These are phyloP conservation scores for Nycteola revayana DNA, from an alignment of 2,888 invertebrate species.

Conservation along the genomic window DNA sequence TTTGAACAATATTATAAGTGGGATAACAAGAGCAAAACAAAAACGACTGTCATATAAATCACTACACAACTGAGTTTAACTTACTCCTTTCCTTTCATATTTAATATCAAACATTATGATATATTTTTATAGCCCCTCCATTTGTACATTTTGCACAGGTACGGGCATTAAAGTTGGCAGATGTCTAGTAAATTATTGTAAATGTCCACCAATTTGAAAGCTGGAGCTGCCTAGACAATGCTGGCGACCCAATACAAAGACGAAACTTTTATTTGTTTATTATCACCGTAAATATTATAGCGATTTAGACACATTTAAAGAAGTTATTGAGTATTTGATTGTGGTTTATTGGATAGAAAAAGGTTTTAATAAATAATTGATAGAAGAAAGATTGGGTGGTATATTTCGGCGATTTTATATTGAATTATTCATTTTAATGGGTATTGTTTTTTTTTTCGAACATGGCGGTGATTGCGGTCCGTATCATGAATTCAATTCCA, in stretches of 20 bases:
- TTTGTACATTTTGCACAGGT: slow-evolving; percentile 21
- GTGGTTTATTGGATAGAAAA: no score
- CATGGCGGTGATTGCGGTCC: no score
- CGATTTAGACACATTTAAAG: no score
- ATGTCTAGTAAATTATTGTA: slow-evolving; percentile 29
- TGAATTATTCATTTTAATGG: no score
- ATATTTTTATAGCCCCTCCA: slow-evolving; percentile 19
- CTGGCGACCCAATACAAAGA: slow-evolving; percentile 11
- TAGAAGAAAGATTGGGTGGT: no score
- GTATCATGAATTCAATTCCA: no score
- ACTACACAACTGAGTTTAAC: slow-evolving; percentile 36
- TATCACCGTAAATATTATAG: not conserved
- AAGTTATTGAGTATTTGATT: no score
- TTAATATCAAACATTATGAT: slow-evolving; percentile 12
- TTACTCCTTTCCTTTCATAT: slow-evolving; percentile 19
- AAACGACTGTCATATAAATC: slow-evolving; percentile 41
- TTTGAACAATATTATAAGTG: slow-evolving; percentile 32
- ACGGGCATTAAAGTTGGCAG: slow-evolving; percentile 24
- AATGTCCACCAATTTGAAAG: slow-evolving; percentile 27
- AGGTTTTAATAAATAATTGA: no score
- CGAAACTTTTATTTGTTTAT: slow-evolving; percentile 3
- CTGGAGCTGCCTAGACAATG: slow-evolving; percentile 13
- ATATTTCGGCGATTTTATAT: no score
- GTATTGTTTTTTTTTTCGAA: no score
- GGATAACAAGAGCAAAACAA: slow-evolving; percentile 44